A percentile compares a stretch with the other conserved stretches of the same genome.
Evolutionary conservation across 2,113 vertebrate genomes (phyloP).

Genomic region (Nanorana parkeri): DNA sequence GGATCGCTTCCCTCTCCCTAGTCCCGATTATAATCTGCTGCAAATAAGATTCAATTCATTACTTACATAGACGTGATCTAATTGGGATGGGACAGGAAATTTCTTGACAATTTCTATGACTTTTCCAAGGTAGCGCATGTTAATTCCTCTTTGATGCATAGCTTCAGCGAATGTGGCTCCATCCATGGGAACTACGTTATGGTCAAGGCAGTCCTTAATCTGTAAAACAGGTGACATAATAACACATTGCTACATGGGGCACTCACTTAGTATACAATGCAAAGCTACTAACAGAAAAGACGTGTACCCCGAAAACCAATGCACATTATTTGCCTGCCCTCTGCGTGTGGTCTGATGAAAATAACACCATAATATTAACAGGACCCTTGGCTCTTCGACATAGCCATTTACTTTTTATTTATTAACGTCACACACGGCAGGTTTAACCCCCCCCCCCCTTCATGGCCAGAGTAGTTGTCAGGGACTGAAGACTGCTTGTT

Average conservation of each 20-base stretch:
- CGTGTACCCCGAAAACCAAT: too few species aligned
- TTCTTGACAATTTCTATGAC: constrained; percentile 87
- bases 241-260: background rate
- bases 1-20: too few species aligned
- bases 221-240: constrained; percentile 59
- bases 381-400: too few species aligned
- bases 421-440: too few species aligned
- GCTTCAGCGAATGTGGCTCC: constrained; percentile 90
- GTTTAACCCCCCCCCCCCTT: too few species aligned
- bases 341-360: too few species aligned
- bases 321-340: too few species aligned
- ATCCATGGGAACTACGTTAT: constrained; percentile 92
- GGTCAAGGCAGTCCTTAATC: constrained; percentile 97
- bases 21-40: background rate
- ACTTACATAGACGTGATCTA: constrained; percentile 93
- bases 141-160: constrained; percentile 95
- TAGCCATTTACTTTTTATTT: too few species aligned
- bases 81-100: constrained; percentile 82
- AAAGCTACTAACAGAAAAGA: background rate
- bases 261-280: background rate
- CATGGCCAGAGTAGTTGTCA: too few species aligned
- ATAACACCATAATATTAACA: too few species aligned
- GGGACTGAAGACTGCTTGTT: too few species aligned
- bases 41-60: background rate
- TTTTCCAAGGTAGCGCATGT: constrained; percentile 91